A percentile compares a stretch with the other conserved stretches of the same genome.
phyloP scores from a whole-genome alignment of 2,888 invertebrate genomes.

The Aethes cnicana region DNA sequence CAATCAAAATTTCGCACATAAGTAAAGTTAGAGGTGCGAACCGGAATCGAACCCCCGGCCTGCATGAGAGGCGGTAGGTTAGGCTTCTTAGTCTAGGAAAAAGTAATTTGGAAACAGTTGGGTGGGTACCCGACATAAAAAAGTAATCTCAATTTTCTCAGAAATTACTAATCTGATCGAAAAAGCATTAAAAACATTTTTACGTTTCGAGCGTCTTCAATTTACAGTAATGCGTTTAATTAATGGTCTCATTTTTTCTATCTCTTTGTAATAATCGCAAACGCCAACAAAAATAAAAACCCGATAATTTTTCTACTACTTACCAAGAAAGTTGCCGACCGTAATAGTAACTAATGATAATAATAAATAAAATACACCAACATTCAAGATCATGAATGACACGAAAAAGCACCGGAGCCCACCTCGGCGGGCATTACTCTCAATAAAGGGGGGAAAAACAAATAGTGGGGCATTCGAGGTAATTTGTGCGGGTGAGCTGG shows the following conservation, averaged over 20 bases:
- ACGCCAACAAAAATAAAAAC: slow-evolving; percentile 9
- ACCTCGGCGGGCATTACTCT: slow-evolving; percentile 45
- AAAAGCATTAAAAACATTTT: too few species aligned
- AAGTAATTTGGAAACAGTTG: too few species aligned
- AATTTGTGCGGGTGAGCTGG: slow-evolving; percentile 43
- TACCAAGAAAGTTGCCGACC: neutral
- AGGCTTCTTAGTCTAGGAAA: too few species aligned
- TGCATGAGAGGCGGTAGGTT: too few species aligned
- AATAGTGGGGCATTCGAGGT: slow-evolving; percentile 36
- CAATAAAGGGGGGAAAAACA: slow-evolving; percentile 37
- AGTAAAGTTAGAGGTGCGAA: too few species aligned
- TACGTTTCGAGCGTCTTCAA: neutral
- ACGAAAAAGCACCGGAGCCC: slow-evolving; percentile 36
- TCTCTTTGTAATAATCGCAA: neutral
- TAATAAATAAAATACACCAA: slow-evolving; percentile 34
- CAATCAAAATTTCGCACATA: too few species aligned
- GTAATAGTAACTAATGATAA: slow-evolving; percentile 29
- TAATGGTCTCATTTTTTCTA: neutral
- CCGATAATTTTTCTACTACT: slow-evolving; percentile 5
- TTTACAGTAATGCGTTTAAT: neutral
- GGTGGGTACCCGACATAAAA: too few species aligned
- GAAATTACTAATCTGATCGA: too few species aligned
- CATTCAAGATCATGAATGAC: slow-evolving; percentile 39
- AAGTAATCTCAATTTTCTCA: too few species aligned
- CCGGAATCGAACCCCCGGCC: too few species aligned